These are phyloP conservation scores for Thalassaphorura encarpata DNA, from an alignment of 1,140 invertebrate genomes.

Conservation along the genomic window DNA sequence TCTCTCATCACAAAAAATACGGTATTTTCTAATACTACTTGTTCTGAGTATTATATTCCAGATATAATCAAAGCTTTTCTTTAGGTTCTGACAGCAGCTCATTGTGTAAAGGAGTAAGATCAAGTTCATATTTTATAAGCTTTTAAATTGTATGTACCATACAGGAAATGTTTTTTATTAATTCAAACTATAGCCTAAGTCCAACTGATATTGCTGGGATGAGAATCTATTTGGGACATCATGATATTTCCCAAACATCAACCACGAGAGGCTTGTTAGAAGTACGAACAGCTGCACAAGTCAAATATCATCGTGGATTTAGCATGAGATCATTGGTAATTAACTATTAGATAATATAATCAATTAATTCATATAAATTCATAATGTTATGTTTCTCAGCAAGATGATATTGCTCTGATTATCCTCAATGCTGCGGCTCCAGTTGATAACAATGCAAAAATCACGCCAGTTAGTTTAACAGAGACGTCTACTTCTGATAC, in stretches of 20 bases:
- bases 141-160: no score
- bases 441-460: not conserved
- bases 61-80: no score
- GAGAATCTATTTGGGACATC: constrained; percentile 18
- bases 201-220: constrained; percentile 10
- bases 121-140: no score
- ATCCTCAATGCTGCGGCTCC: not conserved
- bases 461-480: not conserved
- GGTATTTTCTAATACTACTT: no score
- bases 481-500: not conserved
- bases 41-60: no score
- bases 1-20: not conserved
- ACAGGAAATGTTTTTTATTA: no score
- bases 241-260: constrained; percentile 16
- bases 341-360: not conserved
- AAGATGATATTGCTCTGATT: constrained; percentile 3
- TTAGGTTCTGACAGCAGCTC: constrained; percentile 2
- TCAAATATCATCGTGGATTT: constrained; percentile 23
- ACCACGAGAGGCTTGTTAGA: constrained; percentile 6
- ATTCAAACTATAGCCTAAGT: no score
- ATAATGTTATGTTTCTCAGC: not conserved
- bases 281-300: constrained; percentile 9
- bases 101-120: constrained; percentile 1
- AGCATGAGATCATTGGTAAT: constrained; percentile 25
- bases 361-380: not conserved